Percentiles rank a stretch among this genome's conserved stretches.
phyloP scores from a whole-genome alignment of 2,113 vertebrate species.

The Petroica traversi region DNA sequence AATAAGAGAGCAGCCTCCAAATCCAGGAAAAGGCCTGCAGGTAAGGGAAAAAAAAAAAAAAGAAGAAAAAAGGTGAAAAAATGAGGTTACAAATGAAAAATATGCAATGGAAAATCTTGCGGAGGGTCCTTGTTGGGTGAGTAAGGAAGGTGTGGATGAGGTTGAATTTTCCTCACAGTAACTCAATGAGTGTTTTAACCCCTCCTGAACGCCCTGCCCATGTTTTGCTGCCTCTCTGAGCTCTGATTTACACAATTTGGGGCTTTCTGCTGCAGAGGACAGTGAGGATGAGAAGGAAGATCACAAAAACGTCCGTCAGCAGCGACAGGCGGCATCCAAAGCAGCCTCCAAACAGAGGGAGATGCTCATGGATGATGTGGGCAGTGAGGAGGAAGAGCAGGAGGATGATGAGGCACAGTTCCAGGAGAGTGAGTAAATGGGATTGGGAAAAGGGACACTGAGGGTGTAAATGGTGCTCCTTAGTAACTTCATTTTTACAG shows the following conservation, averaged over 20 bases:
- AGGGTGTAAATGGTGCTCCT: background rate
- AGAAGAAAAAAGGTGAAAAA: background rate
- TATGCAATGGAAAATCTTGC: background rate
- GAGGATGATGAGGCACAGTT: conserved; percentile 90
- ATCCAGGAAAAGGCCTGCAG: conserved; percentile 84
- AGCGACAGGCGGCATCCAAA: conserved; percentile 95
- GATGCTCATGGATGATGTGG: conserved; percentile 93
- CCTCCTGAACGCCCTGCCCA: background rate
- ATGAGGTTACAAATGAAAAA: too few species aligned
- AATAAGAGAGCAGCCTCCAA: conserved; percentile 80
- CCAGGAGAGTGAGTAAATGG: conserved; percentile 84
- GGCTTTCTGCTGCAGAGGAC: conserved; percentile 80
- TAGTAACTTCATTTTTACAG: rapidly evolving
- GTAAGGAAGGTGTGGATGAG: background rate
- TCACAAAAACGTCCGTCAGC: conserved; percentile 92
- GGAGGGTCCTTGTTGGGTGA: background rate
- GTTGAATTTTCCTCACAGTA: background rate
- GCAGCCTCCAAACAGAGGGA: conserved; percentile 97
- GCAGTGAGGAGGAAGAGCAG: conserved; percentile 92
- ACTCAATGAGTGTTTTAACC: background rate
- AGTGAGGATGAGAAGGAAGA: conserved; percentile 94
- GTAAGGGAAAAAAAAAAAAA: conserved; percentile 36
- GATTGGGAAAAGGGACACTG: background rate
- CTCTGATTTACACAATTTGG: background rate
- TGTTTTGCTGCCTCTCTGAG: background rate